phyloP scores from a whole-genome alignment of 2,888 invertebrate genomes.

The Cartodere bifasciata region DNA sequence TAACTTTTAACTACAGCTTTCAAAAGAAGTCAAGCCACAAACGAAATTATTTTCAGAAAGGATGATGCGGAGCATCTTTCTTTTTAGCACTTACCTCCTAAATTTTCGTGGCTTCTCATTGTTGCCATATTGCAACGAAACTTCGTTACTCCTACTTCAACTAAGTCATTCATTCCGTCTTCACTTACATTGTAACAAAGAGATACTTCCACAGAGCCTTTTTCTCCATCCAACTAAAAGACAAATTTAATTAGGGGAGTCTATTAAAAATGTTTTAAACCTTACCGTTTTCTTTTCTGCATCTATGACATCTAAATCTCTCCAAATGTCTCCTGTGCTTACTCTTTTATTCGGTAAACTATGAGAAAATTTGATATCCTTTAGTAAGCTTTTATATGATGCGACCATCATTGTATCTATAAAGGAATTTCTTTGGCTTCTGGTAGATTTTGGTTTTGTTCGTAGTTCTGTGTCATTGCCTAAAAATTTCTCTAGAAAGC shows the following conservation, averaged over 20 bases:
- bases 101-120: conserved; percentile 59
- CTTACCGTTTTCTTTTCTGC: conserved; percentile 18
- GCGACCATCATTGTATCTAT: too few species aligned
- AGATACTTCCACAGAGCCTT: conserved; percentile 54
- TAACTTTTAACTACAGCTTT: too few species aligned
- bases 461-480: not conserved
- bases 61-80: too few species aligned
- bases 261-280: not conserved
- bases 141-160: conserved; percentile 49
- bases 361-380: too few species aligned
- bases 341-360: too few species aligned
- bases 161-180: conserved; percentile 49
- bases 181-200: conserved; percentile 51
- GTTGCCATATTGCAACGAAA: conserved; percentile 54
- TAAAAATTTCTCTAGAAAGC: conserved; percentile 17
- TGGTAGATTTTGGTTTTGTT: too few species aligned
- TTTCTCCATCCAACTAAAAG: conserved; percentile 52
- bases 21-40: too few species aligned
- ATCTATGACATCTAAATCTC: conserved; percentile 1
- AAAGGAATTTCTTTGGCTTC: too few species aligned
- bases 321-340: too few species aligned
- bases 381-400: too few species aligned
- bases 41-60: too few species aligned
- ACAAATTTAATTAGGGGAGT: conserved; percentile 6
- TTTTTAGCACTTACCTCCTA: conserved; percentile 42